A percentile compares a stretch with the other conserved stretches of the same genome.
Evolutionary conservation across 2,888 invertebrate species (phyloP).

Genomic region (Dolichomitus sp.): DNA sequence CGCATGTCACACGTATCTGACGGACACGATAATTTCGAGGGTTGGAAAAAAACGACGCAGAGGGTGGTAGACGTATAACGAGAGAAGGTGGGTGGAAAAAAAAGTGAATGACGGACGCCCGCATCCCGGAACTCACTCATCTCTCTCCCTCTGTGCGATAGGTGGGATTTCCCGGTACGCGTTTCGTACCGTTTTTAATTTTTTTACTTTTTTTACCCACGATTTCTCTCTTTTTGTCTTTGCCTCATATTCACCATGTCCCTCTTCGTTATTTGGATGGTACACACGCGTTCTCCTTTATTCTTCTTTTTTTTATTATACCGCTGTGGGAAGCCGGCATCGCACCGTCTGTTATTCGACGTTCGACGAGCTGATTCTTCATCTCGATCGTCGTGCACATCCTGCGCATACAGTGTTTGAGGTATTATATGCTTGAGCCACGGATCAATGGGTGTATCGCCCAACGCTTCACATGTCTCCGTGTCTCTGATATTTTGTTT

Average conservation of each 20-base stretch:
- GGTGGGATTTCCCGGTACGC: conserved; percentile 12
- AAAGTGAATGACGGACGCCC: conserved; percentile 48
- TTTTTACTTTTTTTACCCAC: conserved; percentile 20
- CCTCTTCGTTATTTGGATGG: conserved; percentile 22
- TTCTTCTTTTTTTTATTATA: conserved; percentile 8
- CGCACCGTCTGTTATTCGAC: conserved; percentile 46
- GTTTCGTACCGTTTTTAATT: conserved; percentile 34
- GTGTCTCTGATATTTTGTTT: background rate
- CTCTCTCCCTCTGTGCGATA: conserved; percentile 18
- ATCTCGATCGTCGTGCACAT: conserved; percentile 34
- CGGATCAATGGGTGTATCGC: conserved; percentile 10
- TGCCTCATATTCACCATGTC: conserved; percentile 21
- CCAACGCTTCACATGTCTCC: background rate
- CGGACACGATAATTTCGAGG: conserved; percentile 65
- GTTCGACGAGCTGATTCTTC: conserved; percentile 42
- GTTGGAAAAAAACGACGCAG: conserved; percentile 29
- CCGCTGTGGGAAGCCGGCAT: conserved; percentile 26
- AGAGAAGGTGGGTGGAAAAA: conserved; percentile 2
- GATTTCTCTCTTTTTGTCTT: conserved; percentile 38
- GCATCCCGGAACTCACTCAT: conserved; percentile 30
- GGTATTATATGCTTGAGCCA: conserved; percentile 32
- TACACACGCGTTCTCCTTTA: conserved; percentile 11
- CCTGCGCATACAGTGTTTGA: background rate
- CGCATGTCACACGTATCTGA: conserved; percentile 52
- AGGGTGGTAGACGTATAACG: conserved; percentile 25